These are phyloP conservation scores for Lottia scabra DNA, from an alignment of 2,888 invertebrate genomes.

Conservation along the genomic window DNA sequence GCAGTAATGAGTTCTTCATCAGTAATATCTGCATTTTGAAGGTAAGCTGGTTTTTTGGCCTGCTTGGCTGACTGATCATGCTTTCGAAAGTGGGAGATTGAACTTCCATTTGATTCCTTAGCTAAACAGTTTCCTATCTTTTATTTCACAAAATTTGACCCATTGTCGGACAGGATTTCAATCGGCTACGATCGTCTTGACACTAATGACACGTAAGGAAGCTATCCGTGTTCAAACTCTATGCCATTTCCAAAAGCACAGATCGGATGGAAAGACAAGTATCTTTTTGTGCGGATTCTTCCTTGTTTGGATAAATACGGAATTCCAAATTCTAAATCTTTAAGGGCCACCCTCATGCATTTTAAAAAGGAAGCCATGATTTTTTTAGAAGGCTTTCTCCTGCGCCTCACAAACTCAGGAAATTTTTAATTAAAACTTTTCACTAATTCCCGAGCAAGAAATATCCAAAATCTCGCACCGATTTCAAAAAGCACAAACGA, in stretches of 20 bases:
- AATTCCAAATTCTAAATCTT: conserved; percentile 22
- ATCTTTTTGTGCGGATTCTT: conserved; percentile 19
- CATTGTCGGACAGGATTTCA: conserved; percentile 15
- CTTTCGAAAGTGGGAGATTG: conserved; percentile 33
- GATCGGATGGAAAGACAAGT: conserved; percentile 21
- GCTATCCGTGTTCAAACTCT: conserved; percentile 6
- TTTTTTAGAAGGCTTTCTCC: conserved; percentile 5
- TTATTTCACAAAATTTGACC: conserved; percentile 12
- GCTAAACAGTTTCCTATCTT: conserved; percentile 17
- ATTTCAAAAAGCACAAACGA: conserved; percentile 18
- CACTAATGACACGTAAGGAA: conserved; percentile 12
- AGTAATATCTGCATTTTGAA: conserved; percentile 27
- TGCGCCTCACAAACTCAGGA: background rate
- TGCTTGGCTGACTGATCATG: conserved; percentile 33
- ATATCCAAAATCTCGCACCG: conserved; percentile 22
- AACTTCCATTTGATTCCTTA: conserved; percentile 28
- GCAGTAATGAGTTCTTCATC: conserved; percentile 36
- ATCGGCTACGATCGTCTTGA: conserved; percentile 1
- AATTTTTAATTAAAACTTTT: conserved; percentile 7
- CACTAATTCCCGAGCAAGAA: conserved; percentile 19
- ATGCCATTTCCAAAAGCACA: conserved; percentile 13
- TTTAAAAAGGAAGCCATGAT: background rate
- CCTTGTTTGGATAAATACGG: conserved; percentile 24
- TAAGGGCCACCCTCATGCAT: background rate
- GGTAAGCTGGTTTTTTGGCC: conserved; percentile 30